Evolutionary conservation across 2,888 invertebrate species (phyloP).

Genomic region (Andricus quercusramuli): DNA sequence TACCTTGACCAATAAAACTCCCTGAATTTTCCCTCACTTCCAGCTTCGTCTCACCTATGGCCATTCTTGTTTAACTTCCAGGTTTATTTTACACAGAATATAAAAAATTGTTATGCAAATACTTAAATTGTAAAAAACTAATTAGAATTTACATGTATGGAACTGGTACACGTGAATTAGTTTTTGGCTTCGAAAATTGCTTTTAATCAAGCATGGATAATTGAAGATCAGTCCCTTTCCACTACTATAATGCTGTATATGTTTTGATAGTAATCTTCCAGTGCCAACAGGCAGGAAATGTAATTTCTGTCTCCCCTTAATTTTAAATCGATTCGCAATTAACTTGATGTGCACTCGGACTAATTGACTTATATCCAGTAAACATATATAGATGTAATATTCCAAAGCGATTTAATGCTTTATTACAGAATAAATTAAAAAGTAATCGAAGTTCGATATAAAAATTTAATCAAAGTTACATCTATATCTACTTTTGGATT

Average conservation of each 20-base stretch:
- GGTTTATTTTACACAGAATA: background rate
- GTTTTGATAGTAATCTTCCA: conserved; percentile 52
- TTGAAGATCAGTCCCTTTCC: background rate
- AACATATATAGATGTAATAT: background rate
- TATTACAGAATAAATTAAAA: background rate
- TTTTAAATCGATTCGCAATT: conserved; percentile 54
- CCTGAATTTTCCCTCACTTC: too few species aligned
- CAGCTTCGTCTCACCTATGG: too few species aligned
- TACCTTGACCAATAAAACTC: too few species aligned
- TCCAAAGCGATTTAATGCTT: too few species aligned
- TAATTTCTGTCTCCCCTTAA: conserved; percentile 47
- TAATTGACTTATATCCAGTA: conserved; percentile 20
- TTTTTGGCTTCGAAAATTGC: background rate
- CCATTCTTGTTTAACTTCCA: too few species aligned
- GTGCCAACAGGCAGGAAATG: conserved; percentile 42
- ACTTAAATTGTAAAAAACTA: too few species aligned
- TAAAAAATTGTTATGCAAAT: background rate
- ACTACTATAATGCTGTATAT: conserved; percentile 11
- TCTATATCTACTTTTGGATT: too few species aligned
- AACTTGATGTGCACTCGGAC: conserved; percentile 28
- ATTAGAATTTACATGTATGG: background rate
- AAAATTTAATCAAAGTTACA: too few species aligned
- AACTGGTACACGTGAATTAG: background rate
- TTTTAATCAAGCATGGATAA: background rate
- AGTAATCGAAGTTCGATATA: background rate